Conservation (phyloP, 23 tunicate species). For the Diplosoma virens region DNA sequence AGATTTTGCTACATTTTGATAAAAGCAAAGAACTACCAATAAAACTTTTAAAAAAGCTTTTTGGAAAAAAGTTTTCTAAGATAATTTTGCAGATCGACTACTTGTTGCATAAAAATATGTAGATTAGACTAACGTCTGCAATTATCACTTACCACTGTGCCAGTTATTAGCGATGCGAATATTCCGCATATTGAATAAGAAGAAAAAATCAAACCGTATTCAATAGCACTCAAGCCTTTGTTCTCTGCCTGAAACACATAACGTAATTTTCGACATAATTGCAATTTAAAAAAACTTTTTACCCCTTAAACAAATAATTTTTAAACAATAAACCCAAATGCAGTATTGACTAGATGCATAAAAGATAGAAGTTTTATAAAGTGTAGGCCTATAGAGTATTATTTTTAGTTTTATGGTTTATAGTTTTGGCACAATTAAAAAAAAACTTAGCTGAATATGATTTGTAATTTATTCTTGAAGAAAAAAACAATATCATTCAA, state of each 20-base stretch:
- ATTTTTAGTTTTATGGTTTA: no score
- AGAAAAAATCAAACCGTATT: constrained; percentile 72
- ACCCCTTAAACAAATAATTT: no score
- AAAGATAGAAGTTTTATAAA: no score
- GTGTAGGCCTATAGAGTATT: no score
- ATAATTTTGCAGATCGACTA: background rate
- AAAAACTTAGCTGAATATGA: background rate
- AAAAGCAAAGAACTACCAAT: no score
- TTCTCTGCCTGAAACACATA: constrained; percentile 70
- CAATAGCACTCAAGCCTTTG: constrained; percentile 44
- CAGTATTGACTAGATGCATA: no score
- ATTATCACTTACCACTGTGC: constrained; percentile 53
- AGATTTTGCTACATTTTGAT: no score
- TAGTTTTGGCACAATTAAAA: no score
- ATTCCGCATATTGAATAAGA: constrained; percentile 78
- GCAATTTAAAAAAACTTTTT: no score
- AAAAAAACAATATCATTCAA: background rate
- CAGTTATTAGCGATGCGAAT: constrained; percentile 48
- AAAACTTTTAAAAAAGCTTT: background rate
- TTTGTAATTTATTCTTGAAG: background rate
- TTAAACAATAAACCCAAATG: no score
- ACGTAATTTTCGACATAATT: no score
- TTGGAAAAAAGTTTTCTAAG: background rate
- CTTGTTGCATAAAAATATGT: background rate
- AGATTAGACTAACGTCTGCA: background rate